Base-by-base conservation (phyloP, 2,113 vertebrate species). In the Malaclemys terrapin region DNA sequence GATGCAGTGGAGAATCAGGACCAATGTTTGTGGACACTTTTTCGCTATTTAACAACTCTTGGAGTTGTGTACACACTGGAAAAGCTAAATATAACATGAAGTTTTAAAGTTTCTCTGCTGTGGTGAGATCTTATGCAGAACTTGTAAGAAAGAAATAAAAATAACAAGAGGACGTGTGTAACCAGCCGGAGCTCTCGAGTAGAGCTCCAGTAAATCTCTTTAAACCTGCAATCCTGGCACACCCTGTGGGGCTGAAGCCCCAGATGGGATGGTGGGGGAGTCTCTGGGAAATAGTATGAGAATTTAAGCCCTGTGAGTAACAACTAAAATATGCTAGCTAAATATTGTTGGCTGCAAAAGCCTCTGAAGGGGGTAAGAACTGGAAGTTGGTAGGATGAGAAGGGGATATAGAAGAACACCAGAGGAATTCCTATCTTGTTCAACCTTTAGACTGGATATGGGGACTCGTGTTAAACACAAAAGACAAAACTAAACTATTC, bases 131-230 rank as follows among this genome's bases (percentile, higher is more conserved):
- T 92, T 92, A 88, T 88, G 95, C 72, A 92, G 91, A 93, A 89
- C n/a, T 76, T 90, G 92, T 78, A 94, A 65, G 82, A 90, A 57
- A 83, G 94, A 94, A 95, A 80, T 42, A 80, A 91, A 96, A 93
- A 94, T 93, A 97, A 82, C 72, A 95, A 82, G 56, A 54, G 62
- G 94, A 89, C 90, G 80, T 89, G 80, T 84, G 29, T 57, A 57
- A 27, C 56, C 56, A 57, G 56, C 56, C 2, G 10, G 25, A 57
- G 56, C 56, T 57, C 25, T 57, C 24, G 56, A 27, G 24, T 25
- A 56, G 54, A 56, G 54, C 19, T 56, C 54, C 54, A 56, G 54
- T 56, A 56, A 56, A 56, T 56, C 24, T 56, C 22, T 24, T 56
- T 56, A 57, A 57, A 57, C 56, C 56, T 27, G 56, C 56, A 57